Percentiles rank a stretch among this genome's conserved stretches.
Conservation (phyloP, 1,140 invertebrate species). For the Coenobita brevimanus region DNA sequence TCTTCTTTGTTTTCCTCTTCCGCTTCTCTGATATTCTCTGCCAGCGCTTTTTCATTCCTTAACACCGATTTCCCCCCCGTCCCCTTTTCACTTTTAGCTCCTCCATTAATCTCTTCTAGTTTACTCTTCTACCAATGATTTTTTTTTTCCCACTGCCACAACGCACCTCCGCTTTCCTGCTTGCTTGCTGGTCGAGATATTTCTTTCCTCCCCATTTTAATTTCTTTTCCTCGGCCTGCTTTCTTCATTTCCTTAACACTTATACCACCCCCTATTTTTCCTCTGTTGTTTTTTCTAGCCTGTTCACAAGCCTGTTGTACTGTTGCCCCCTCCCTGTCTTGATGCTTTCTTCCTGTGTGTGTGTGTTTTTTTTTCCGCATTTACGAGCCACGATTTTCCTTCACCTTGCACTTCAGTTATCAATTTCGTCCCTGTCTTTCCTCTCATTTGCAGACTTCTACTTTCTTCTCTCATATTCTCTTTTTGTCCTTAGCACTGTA, state of each 20-base stretch:
- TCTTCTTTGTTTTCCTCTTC: no score
- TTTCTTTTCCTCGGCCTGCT: neutral
- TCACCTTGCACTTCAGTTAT: neutral
- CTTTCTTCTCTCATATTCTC: neutral
- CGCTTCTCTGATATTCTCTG: no score
- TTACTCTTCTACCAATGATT: neutral
- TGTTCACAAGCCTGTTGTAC: neutral
- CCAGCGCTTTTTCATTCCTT: no score
- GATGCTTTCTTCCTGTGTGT: neutral
- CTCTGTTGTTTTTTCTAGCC: neutral
- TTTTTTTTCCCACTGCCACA: neutral
- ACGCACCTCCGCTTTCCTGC: neutral
- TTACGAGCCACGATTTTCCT: neutral
- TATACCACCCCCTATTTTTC: neutral
- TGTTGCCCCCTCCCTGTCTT: neutral
- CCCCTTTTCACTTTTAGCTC: neutral
- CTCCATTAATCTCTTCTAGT: neutral
- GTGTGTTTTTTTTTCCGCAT: neutral
- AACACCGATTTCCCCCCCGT: no score
- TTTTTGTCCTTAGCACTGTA: neutral
- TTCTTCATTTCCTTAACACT: neutral
- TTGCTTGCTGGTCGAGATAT: neutral
- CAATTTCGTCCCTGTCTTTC: neutral
- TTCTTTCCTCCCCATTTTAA: neutral
- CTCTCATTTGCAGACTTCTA: neutral